phyloP scores from a whole-genome alignment of 2,888 invertebrate genomes.

The Clanis bilineata region DNA sequence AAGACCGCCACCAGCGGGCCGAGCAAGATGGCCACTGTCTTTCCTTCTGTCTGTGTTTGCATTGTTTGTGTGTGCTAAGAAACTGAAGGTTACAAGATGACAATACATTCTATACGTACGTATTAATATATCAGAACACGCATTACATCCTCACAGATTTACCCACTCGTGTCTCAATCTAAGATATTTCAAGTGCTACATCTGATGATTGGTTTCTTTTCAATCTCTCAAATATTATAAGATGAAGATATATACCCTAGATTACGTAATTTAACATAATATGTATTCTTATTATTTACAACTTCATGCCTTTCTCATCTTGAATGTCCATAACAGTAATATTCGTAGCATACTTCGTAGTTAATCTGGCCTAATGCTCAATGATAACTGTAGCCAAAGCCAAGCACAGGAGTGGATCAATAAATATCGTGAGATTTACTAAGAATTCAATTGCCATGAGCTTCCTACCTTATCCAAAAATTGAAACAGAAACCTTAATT shows the following conservation, averaged over 20 bases:
- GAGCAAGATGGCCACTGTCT: slow-evolving; percentile 80
- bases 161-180: not conserved
- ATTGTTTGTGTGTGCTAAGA: slow-evolving; percentile 52
- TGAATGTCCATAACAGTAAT: not conserved
- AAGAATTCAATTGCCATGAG: no score
- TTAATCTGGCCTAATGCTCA: no score
- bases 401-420: no score
- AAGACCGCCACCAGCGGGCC: slow-evolving; percentile 62
- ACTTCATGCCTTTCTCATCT: not conserved
- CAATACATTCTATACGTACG: slow-evolving; percentile 7
- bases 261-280: not conserved
- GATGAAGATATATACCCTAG: not conserved
- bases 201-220: slow-evolving; percentile 7
- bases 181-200: not conserved
- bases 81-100: slow-evolving; percentile 55
- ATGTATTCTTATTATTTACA: not conserved
- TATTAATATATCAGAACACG: slow-evolving; percentile 9
- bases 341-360: no score
- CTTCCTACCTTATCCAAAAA: not conserved
- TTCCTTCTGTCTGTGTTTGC: slow-evolving; percentile 61
- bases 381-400: no score
- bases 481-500: not conserved
- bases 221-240: not conserved
- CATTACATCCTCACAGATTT: slow-evolving; percentile 3
- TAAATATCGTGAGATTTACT: no score